Base-by-base conservation (phyloP, 2,113 vertebrate genomes). In the Chloebia gouldiae region DNA sequence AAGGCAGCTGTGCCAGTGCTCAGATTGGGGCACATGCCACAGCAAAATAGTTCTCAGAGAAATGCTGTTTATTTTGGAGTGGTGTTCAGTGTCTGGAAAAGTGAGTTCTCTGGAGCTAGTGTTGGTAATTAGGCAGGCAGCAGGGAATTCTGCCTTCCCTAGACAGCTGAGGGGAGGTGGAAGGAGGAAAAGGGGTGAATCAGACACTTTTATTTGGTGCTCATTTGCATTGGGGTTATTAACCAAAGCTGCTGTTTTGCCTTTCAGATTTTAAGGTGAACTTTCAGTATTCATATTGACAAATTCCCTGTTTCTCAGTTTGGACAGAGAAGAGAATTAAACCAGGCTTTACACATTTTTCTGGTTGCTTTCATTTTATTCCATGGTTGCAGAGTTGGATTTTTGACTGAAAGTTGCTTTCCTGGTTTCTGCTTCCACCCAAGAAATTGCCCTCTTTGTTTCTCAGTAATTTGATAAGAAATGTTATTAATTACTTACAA, bases 401-500 rank as follows among this genome's bases (percentile, higher is more conserved):
- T 92, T 94, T 49, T 77, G 66, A 24, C 45, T 92, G 39, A 37
- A 85, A 90, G 44, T 47, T 65, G 27, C 68, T 86, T 63, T 73
- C 23, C 42, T 19, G 35, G 15, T 81, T 91, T 42, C 50, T 30
- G 8, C 9, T 30, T n/a, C 30, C 13, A 5, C 8, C 23, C 20
- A 39, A 71, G 49, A 78, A 91, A 70, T 39, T 18, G 22, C 39
- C 27, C 37, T 59, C 17, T 72, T 83, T 61, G 61, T 61, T 82
- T 66, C 37, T 50, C 33, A 64, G 69, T 88, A 80, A 85, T 78
- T 81, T 56, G 61, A 75, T 82, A 87, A 90, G 82, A 78, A 86
- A 44, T 44, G 53, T 56, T 91, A 93, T 81, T 92, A 96, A 86
- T 93, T 93, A 66, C 40, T 90, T 49, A 33, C 4, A 33, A 91